A percentile compares a stretch with the other conserved stretches of the same genome.
phyloP scores from a whole-genome alignment of 1,140 invertebrate genomes.

The Tetramorium alpestre region DNA sequence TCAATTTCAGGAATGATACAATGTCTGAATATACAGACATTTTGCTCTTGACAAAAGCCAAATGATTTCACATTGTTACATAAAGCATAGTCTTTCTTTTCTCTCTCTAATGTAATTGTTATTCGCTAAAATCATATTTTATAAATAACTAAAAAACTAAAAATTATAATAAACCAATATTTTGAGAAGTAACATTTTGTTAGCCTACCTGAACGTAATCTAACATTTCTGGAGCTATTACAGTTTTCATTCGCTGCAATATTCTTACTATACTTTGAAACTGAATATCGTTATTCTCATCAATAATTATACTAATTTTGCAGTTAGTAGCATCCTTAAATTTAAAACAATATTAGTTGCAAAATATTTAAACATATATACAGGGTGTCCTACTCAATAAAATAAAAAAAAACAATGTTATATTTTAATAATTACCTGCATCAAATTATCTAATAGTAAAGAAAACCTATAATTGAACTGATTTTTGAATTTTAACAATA shows the following conservation, averaged over 20 bases:
- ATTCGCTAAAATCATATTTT: slow-evolving; percentile 72
- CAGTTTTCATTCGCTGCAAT: slow-evolving; percentile 77
- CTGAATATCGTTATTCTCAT: slow-evolving; percentile 79
- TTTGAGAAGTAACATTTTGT: background rate
- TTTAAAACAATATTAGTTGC: slow-evolving; percentile 24
- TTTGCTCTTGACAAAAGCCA: slow-evolving; percentile 77
- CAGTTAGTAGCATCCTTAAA: slow-evolving; percentile 73
- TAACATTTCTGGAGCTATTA: slow-evolving; percentile 69
- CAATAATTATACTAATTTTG: slow-evolving; percentile 79
- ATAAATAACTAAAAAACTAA: slow-evolving; percentile 4
- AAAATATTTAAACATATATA: slow-evolving; percentile 14
- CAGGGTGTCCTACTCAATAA: background rate
- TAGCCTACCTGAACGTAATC: slow-evolving; percentile 71
- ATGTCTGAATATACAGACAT: slow-evolving; percentile 78
- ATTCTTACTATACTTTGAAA: slow-evolving; percentile 78
- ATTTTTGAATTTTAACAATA: slow-evolving; percentile 76
- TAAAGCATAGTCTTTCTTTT: slow-evolving; percentile 77
- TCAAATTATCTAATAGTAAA: slow-evolving; percentile 80
- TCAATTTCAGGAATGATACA: slow-evolving; percentile 77
- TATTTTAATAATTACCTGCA: slow-evolving; percentile 71
- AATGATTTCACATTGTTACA: slow-evolving; percentile 81
- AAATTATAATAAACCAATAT: background rate
- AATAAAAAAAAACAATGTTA: slow-evolving; percentile 31
- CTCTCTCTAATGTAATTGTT: slow-evolving; percentile 71
- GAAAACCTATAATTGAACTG: slow-evolving; percentile 83